Evolutionary conservation across 2,888 invertebrate genomes (phyloP).

Genomic region (Furcula furcula): DNA sequence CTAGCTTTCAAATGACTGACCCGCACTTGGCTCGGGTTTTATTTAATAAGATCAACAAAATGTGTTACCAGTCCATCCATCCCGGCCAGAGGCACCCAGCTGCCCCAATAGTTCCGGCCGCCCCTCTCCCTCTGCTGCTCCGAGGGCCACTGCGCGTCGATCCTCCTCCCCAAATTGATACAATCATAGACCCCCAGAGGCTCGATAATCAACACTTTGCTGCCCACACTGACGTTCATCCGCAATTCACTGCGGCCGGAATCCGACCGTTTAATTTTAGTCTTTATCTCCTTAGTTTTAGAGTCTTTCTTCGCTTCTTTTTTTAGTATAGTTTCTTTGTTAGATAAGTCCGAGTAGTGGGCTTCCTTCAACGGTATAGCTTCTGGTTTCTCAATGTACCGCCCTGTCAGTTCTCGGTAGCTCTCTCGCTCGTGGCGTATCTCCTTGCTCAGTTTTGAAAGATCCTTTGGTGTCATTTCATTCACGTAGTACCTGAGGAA

Average conservation of each 20-base stretch:
- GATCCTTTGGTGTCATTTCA: constrained; percentile 70
- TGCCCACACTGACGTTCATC: constrained; percentile 67
- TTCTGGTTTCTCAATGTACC: constrained; percentile 71
- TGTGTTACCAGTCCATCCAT: constrained; percentile 95
- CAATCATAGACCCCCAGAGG: constrained; percentile 90
- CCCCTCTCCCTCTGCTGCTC: constrained; percentile 93
- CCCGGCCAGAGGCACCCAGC: constrained; percentile 94
- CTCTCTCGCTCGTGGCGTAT: constrained; percentile 74
- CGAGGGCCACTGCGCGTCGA: constrained; percentile 98
- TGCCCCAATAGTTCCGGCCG: constrained; percentile 92
- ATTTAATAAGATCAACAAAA: too few relatives aligned
- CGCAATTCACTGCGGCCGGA: constrained; percentile 64
- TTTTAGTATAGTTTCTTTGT: constrained; percentile 55
- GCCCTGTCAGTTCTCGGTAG: constrained; percentile 70
- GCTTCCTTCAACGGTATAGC: constrained; percentile 57
- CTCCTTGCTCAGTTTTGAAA: constrained; percentile 72
- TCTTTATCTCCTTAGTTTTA: constrained; percentile 67
- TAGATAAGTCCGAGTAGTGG: constrained; percentile 59
- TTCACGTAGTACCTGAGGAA: constrained; percentile 61
- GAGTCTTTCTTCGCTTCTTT: constrained; percentile 57
- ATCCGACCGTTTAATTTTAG: constrained; percentile 69
- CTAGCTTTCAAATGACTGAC: too few relatives aligned
- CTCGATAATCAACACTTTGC: constrained; percentile 72
- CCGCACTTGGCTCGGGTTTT: too few relatives aligned
- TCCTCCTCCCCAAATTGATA: constrained; percentile 93